These are phyloP conservation scores for Scortum barcoo DNA, from an alignment of 2,113 vertebrate species.

Conservation along the genomic window DNA sequence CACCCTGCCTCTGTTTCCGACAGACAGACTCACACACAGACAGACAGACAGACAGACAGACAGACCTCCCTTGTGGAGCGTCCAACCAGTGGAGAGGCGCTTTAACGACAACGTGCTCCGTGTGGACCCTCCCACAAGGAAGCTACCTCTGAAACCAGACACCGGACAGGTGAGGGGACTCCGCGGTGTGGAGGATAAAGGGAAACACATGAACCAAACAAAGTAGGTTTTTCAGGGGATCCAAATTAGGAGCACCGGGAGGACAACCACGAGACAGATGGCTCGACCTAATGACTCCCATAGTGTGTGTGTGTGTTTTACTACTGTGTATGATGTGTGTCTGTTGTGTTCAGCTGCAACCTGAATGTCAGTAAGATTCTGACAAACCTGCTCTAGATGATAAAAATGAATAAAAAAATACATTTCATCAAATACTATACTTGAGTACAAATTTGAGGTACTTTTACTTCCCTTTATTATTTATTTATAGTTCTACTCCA, in stretches of 20 bases:
- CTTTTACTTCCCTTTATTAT: no score
- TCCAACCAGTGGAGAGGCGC: slow-evolving; percentile 21
- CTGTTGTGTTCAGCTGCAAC: not conserved
- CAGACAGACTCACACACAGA: not conserved
- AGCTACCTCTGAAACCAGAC: slow-evolving; percentile 64
- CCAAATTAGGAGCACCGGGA: not conserved
- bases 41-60: not conserved
- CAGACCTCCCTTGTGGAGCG: slow-evolving; percentile 44
- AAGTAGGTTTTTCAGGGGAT: not conserved
- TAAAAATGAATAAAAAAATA: no score
- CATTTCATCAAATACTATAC: no score
- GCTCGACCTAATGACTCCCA: no score
- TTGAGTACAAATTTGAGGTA: no score
- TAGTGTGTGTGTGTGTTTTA: no score
- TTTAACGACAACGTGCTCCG: slow-evolving; percentile 20
- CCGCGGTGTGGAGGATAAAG: not conserved
- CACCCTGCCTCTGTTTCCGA: no score
- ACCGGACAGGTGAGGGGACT: slow-evolving; percentile 61
- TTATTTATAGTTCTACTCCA: no score
- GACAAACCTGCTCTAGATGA: no score
- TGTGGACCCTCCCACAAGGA: slow-evolving; percentile 44
- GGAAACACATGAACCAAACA: no score
- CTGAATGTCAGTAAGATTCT: not conserved
- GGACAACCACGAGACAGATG: not conserved
- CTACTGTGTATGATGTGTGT: no score